These are phyloP conservation scores for Mola mola DNA, from an alignment of 2,113 vertebrate genomes.

Conservation along the genomic window DNA sequence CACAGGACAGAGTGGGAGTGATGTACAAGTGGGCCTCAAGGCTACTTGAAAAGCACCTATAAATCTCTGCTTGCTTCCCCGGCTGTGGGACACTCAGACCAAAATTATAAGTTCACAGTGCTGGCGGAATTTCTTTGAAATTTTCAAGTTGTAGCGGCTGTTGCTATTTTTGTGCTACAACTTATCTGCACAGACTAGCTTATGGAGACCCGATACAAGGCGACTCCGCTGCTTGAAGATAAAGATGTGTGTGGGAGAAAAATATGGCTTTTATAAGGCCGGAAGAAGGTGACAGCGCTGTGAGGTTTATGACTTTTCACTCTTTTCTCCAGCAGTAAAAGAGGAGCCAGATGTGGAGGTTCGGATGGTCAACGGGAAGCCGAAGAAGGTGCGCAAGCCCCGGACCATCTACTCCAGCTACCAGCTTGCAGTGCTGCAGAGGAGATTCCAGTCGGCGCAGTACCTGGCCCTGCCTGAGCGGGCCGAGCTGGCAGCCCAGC, in stretches of 20 bases:
- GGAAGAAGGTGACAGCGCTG: too few species aligned
- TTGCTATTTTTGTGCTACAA: constrained; percentile 56
- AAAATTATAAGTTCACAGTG: constrained; percentile 71
- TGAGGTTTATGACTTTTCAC: too few species aligned
- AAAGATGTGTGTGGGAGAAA: not conserved
- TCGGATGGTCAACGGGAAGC: constrained; percentile 94
- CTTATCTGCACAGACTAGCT: constrained; percentile 19
- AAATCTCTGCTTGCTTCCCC: constrained; percentile 66
- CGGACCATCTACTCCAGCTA: constrained; percentile 96
- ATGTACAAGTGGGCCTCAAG: constrained; percentile 39
- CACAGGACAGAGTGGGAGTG: constrained; percentile 12
- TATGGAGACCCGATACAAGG: not conserved
- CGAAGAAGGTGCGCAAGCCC: constrained; percentile 94
- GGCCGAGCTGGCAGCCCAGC: constrained; percentile 90
- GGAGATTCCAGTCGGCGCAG: constrained; percentile 93
- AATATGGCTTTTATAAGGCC: too few species aligned
- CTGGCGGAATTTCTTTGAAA: constrained; percentile 75
- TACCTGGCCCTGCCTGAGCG: constrained; percentile 93
- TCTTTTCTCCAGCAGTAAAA: constrained; percentile 78
- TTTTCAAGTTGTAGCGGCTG: constrained; percentile 41
- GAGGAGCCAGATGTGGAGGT: constrained; percentile 92
- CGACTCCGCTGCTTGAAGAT: not conserved
- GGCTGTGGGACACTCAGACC: constrained; percentile 69
- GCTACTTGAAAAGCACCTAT: constrained; percentile 69
- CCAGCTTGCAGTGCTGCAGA: constrained; percentile 92